Base-by-base conservation (phyloP, 1,140 invertebrate species). In the Gyrodactylus bullatarudis region DNA sequence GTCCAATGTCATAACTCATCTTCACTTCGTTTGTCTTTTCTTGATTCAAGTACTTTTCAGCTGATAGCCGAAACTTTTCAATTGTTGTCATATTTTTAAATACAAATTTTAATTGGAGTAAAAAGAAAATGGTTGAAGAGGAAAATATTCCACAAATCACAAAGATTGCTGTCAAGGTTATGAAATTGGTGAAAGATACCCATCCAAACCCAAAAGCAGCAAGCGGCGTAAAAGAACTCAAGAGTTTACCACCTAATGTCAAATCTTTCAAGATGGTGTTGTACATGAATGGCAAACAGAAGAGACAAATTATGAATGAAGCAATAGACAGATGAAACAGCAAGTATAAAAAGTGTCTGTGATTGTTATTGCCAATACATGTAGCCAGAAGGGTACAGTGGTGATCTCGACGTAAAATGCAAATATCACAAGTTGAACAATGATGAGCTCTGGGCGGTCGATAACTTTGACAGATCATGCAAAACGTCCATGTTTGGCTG, bases 361-460 rank as follows among this genome's bases (percentile, higher is more conserved):
- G 99, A 83, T 99, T 98, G 76, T 93, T 85, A 75, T 92, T 86
- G 73, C 95, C 95, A 78, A 99, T 97, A 81, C 95, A 99, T 82
- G 99, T 99, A 82, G 98, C 97, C 76, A 99, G 89, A 94, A 94
- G 98, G 73, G 94, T 94, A 84, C 95, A 99, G 83, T 99, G 95
- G 85, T 99, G 95, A 83, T 99, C 95, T 83, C 99, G 98, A 26
- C 72, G 26, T 85, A 96, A 91, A 80, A 97, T 94, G 82, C 93
- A 97, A 78, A 89, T 89, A 84, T 98, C 92, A 84, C 94, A 99
- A 72, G 96, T 91, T 78, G 90, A 95, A 82, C 95, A 99, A 83
- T 99, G 93, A 72, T 91, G 96, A 83, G 92, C 96, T 79, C 94
- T 85, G 74, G 94, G 94, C 78, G 93, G 92, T 77, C 93, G 85